Percentiles rank a stretch among this genome's conserved stretches.
Evolutionary conservation across 2,113 vertebrate species (phyloP).

Genomic region (Catharus minimus): DNA sequence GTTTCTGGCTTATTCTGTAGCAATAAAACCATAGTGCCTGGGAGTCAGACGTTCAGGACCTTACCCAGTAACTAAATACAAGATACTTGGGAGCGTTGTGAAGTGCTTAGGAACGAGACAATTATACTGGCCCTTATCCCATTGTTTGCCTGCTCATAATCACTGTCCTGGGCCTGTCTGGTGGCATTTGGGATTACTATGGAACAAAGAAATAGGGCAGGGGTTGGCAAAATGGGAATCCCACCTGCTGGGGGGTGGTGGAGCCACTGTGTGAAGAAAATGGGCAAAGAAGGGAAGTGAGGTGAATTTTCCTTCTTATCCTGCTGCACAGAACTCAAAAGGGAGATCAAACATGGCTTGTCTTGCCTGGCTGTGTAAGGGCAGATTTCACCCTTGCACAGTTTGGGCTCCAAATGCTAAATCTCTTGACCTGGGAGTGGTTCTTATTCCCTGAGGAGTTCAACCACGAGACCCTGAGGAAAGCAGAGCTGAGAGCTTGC

Average conservation of each 20-base stretch:
- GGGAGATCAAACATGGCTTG: not conserved
- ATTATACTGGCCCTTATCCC: not conserved
- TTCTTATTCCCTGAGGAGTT: not conserved
- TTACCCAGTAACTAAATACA: conserved; percentile 25
- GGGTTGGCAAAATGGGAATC: not conserved
- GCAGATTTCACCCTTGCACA: not conserved
- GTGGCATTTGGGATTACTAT: not conserved
- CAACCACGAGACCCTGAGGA: not conserved
- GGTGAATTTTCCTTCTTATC: not conserved
- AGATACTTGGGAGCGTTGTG: not conserved
- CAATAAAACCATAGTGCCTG: conserved; percentile 43
- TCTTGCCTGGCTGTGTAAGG: not conserved
- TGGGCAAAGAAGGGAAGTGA: fast-evolving
- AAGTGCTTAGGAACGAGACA: conserved; percentile 29
- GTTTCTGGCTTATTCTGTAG: conserved; percentile 48
- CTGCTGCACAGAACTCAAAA: not conserved
- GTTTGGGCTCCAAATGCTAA: not conserved
- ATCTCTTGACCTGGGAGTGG: not conserved
- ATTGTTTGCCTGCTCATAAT: not conserved
- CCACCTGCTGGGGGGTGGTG: not conserved
- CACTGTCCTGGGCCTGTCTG: not conserved
- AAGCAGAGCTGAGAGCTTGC: not conserved
- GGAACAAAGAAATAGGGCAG: not conserved
- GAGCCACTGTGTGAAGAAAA: not conserved
- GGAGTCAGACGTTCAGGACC: conserved; percentile 32